A percentile compares a stretch with the other conserved stretches of the same genome.
Conservation (phyloP, 2,113 vertebrate genomes). For the Seriola rivoliana region DNA sequence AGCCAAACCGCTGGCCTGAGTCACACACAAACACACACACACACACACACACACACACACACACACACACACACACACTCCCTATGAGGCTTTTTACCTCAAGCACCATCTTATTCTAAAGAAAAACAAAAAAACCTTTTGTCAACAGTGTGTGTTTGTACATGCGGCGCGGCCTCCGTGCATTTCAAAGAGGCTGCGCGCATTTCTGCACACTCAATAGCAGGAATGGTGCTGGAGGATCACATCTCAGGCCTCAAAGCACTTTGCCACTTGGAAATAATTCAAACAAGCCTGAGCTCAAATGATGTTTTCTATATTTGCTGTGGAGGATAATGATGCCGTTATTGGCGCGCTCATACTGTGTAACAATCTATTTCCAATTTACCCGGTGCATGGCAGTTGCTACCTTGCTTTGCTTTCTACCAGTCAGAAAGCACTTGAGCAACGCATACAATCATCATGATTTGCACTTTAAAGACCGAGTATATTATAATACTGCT, state of each 20-base stretch:
- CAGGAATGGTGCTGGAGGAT: constrained; percentile 19
- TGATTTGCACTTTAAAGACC: constrained; percentile 3
- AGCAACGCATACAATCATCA: not conserved
- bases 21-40: not conserved
- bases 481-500: not conserved
- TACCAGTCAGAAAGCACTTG: not conserved
- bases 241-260: constrained; percentile 56
- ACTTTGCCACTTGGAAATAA: constrained; percentile 52
- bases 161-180: not conserved
- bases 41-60: constrained; percentile 7
- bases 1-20: not conserved
- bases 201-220: constrained; percentile 22
- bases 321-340: constrained; percentile 58
- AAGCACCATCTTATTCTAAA: constrained; percentile 30
- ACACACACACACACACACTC: constrained; percentile 14
- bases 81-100: constrained; percentile 46
- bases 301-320: constrained; percentile 55
- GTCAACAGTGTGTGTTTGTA: constrained; percentile 27
- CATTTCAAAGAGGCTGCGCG: constrained; percentile 17
- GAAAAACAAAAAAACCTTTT: constrained; percentile 16
- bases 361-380: constrained; percentile 43
- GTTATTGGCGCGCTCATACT: constrained; percentile 49
- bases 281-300: constrained; percentile 62
- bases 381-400: constrained; percentile 9
- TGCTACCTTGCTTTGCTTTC: constrained; percentile 1